phyloP scores from a whole-genome alignment of 2,888 invertebrate species.

The Tipula helvola region DNA sequence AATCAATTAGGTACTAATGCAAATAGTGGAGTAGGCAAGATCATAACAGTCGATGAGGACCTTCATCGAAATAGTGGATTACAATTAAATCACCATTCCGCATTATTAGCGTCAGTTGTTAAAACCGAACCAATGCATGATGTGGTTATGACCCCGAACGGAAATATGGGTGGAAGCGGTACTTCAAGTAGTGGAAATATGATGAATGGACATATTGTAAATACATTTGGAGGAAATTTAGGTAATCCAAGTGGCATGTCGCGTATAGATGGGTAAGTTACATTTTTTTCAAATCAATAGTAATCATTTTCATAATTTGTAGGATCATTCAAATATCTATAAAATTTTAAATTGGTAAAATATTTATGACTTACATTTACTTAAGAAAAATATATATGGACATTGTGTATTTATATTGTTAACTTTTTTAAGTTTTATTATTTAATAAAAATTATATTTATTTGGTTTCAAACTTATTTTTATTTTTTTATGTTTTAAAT shows the following conservation, averaged over 20 bases:
- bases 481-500: too few relatives aligned
- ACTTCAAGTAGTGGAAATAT: neutral
- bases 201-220: neutral
- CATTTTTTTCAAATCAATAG: neutral
- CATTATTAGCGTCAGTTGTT: neutral
- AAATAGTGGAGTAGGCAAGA: neutral
- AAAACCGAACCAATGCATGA: slow-evolving; percentile 8
- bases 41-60: neutral
- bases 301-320: too few relatives aligned
- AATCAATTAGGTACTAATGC: neutral
- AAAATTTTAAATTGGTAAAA: too few relatives aligned
- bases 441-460: too few relatives aligned
- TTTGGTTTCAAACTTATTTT: too few relatives aligned
- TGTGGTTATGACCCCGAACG: neutral
- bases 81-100: neutral
- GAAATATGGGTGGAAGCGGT: neutral
- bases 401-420: too few relatives aligned
- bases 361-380: too few relatives aligned
- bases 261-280: neutral
- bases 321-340: too few relatives aligned
- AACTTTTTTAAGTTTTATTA: too few relatives aligned
- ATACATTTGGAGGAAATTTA: neutral
- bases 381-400: too few relatives aligned
- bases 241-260: neutral
- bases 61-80: neutral